phyloP scores from a whole-genome alignment of 2,797 vertebrate genomes.

The Chaetodon trifasciatus region DNA sequence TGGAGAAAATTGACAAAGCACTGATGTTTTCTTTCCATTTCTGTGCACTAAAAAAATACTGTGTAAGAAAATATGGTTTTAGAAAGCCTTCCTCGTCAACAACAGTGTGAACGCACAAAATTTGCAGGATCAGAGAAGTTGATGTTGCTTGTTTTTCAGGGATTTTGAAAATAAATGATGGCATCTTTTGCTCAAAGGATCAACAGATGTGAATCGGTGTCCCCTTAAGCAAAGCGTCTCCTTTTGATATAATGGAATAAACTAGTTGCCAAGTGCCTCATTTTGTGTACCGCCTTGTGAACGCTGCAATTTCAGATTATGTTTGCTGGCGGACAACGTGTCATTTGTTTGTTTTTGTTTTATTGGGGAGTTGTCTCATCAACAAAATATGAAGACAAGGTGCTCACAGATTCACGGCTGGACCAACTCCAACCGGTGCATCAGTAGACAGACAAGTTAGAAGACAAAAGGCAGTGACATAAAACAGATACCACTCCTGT shows the following conservation, averaged over 20 bases:
- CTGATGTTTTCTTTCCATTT: background rate
- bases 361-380: background rate
- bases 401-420: slow-evolving; percentile 1
- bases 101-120: background rate
- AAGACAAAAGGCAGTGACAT: slow-evolving; percentile 30
- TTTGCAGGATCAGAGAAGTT: background rate
- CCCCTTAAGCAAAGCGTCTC: slow-evolving; percentile 10
- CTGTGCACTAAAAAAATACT: background rate
- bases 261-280: background rate
- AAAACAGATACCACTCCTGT: slow-evolving; percentile 35
- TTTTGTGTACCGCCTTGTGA: background rate
- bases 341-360: slow-evolving; percentile 7
- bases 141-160: background rate
- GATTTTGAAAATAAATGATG: background rate
- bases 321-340: background rate
- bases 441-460: background rate
- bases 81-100: background rate
- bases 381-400: slow-evolving; percentile 8
- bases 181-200: background rate
- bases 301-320: background rate
- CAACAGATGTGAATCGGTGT: background rate
- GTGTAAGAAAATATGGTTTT: background rate
- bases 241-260: background rate
- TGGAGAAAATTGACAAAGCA: background rate
- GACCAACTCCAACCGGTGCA: background rate